phyloP scores from a whole-genome alignment of 2,888 invertebrate genomes.

The Hetaerina titia region DNA sequence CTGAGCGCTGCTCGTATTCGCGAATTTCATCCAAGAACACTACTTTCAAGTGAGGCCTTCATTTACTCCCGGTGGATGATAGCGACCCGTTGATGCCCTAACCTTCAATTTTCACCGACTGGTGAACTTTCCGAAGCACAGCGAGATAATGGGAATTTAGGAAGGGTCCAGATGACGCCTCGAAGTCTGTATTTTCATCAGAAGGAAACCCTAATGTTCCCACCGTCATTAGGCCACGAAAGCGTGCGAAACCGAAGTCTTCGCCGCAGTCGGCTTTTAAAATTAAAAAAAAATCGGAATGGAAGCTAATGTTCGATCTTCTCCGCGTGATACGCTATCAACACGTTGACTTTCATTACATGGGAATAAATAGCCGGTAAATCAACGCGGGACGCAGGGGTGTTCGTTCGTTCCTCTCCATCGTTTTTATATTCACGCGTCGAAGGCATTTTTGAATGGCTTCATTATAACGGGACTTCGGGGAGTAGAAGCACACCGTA shows the following conservation, averaged over 20 bases:
- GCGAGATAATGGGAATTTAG: background rate
- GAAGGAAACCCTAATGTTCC: background rate
- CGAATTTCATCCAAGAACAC: background rate
- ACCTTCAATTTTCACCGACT: background rate
- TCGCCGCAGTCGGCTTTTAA: background rate
- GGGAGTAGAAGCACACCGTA: background rate
- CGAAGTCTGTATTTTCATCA: background rate
- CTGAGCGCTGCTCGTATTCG: too few relatives aligned
- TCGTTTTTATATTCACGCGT: background rate
- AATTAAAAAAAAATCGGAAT: background rate
- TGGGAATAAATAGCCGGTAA: background rate
- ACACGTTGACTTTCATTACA: background rate
- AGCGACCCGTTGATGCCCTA: background rate
- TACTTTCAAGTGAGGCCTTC: background rate
- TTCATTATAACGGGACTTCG: conserved; percentile 6
- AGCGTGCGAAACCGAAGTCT: conserved; percentile 7
- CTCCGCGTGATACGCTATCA: background rate
- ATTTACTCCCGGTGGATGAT: background rate
- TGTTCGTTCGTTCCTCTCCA: background rate
- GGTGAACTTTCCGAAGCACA: background rate
- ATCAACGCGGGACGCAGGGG: background rate
- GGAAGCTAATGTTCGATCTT: background rate
- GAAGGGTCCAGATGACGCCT: background rate
- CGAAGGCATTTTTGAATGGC: background rate
- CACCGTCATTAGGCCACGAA: background rate